Evolutionary conservation across 2,888 invertebrate species (phyloP).

Genomic region (Drosophila pullipes): DNA sequence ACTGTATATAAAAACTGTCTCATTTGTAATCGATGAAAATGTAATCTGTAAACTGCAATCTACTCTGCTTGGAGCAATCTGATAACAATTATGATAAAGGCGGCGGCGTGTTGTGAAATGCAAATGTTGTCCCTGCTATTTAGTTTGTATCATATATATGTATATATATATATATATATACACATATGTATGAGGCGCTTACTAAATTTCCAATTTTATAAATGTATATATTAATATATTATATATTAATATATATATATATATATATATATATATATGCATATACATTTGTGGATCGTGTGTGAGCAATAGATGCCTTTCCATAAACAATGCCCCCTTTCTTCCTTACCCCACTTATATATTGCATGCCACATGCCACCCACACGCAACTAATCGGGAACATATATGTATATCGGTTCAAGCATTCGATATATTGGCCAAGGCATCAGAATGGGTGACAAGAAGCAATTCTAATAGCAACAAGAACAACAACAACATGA

Average conservation of each 20-base stretch:
- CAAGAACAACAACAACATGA: not conserved
- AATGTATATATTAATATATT: not conserved
- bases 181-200: not conserved
- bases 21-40: constrained; percentile 22
- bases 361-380: constrained; percentile 1
- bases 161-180: not conserved
- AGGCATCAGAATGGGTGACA: not conserved
- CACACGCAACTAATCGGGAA: not conserved
- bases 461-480: constrained; percentile 3
- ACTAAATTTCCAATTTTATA: not conserved
- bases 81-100: constrained; percentile 1
- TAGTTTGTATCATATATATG: constrained; percentile 6
- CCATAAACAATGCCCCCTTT: not conserved
- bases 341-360: not conserved
- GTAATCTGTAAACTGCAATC: constrained; percentile 18
- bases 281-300: not conserved
- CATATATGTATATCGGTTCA: constrained; percentile 1
- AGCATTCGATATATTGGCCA: not conserved
- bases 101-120: not conserved
- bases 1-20: constrained; percentile 38
- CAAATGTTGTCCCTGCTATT: not conserved
- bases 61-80: constrained; percentile 10
- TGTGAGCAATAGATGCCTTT: not conserved
- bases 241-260: not conserved
- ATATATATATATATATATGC: not conserved